Percentiles rank a stretch among this genome's conserved stretches.
These are phyloP conservation scores for Thymelicus lineola DNA, from an alignment of 2,888 invertebrate species.

Conservation along the genomic window DNA sequence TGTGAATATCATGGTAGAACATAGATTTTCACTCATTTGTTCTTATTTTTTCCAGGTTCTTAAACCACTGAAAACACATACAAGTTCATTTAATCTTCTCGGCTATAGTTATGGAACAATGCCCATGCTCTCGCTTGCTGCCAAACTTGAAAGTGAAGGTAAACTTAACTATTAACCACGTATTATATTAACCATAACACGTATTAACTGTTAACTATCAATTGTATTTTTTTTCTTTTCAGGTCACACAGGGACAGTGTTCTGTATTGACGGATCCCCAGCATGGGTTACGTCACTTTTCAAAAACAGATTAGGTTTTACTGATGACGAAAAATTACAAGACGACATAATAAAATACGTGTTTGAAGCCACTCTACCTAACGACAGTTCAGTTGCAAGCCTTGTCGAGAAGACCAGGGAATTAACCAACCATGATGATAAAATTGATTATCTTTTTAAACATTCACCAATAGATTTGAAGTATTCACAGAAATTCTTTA, in stretches of 20 bases:
- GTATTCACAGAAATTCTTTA: background rate
- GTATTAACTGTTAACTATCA: no score
- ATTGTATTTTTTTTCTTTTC: background rate
- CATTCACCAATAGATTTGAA: background rate
- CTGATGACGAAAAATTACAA: background rate
- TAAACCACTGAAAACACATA: background rate
- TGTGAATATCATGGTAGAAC: no score
- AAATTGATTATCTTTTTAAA: background rate
- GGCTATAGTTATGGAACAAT: slow-evolving; percentile 6
- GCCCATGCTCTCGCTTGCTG: background rate
- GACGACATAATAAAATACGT: background rate
- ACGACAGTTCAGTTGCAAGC: background rate
- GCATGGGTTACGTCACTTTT: background rate
- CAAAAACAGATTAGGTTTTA: background rate
- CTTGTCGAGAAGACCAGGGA: background rate
- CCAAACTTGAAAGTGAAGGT: slow-evolving; percentile 2
- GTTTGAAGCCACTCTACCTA: background rate
- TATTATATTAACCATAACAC: no score
- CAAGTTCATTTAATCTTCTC: background rate
- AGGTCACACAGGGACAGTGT: slow-evolving; percentile 2
- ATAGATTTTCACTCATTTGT: no score
- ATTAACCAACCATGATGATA: background rate
- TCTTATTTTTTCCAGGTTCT: background rate
- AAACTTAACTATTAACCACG: no score
- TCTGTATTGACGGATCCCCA: slow-evolving; percentile 5